phyloP scores from a whole-genome alignment of 2,888 invertebrate genomes.

The Dynastes hyllus region DNA sequence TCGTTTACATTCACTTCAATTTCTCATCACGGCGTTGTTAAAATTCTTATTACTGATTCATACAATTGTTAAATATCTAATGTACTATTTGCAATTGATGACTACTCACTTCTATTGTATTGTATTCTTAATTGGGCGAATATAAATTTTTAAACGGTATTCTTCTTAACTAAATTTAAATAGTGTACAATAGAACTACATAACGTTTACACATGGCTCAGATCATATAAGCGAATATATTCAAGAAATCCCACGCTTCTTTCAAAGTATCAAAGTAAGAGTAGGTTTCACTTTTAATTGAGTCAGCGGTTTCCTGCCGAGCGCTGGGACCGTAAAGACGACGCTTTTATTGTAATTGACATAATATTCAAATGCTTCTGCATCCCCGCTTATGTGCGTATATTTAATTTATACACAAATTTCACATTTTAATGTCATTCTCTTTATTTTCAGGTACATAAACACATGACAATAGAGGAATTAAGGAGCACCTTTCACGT shows the following conservation, averaged over 20 bases:
- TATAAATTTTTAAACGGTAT: too few species aligned
- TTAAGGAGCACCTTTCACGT: slow-evolving; percentile 89
- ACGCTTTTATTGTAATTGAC: slow-evolving; percentile 33
- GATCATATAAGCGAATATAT: background rate
- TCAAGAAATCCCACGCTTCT: background rate
- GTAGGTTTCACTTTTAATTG: slow-evolving; percentile 50
- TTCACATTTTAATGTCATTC: slow-evolving; percentile 11
- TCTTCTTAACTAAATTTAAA: slow-evolving; percentile 10
- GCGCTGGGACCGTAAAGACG: slow-evolving; percentile 8
- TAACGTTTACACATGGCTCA: background rate
- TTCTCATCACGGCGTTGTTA: too few species aligned
- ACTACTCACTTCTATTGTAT: too few species aligned
- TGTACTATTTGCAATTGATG: too few species aligned
- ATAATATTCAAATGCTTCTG: slow-evolving; percentile 32
- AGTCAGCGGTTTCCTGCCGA: slow-evolving; percentile 31
- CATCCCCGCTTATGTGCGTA: slow-evolving; percentile 5
- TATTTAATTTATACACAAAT: background rate
- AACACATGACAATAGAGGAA: slow-evolving; percentile 90
- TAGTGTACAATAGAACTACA: background rate
- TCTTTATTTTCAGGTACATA: slow-evolving; percentile 84
- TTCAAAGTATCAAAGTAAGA: slow-evolving; percentile 24
- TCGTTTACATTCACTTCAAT: too few species aligned
- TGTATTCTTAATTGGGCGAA: too few species aligned
- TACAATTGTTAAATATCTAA: too few species aligned
- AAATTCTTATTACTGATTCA: too few species aligned